Evolutionary conservation across 1,140 invertebrate genomes (phyloP), one percentile per base, ranked within the genome.

Genomic region (Polyergus mexicanus): DNA sequence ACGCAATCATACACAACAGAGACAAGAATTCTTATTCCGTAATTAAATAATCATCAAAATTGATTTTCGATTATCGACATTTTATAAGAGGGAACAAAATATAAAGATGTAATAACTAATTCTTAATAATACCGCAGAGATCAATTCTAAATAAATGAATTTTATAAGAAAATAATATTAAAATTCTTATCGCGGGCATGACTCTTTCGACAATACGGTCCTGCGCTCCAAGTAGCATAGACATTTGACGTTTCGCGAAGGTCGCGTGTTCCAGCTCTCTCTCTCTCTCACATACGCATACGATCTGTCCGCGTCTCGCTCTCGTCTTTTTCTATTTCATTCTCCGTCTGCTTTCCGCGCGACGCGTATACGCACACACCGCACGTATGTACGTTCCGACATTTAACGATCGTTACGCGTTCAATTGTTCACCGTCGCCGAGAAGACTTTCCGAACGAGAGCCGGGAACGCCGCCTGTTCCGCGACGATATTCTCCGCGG

Each of bases 341-440:
- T 63, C 72, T 84, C 47, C 58, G 47, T 77, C 47, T 72, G 75
- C 66, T 78, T 91, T 77, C 66, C 83, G 41, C 62, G 32, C 66
- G 38, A 76, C 85, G 66, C 84, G 83, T 78, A 25, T 75, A 87
- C 89, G 84, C 86, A 74, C 78, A 88, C 88, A 83, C 84, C 66
- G 38, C 84, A 75, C 78, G 66, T 83, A 72, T 81, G 47, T 77
- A 83, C 68, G 75, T 63, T 62, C 51, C 80, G 58, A 84, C 86
- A 77, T 89, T 88, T 89, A 92, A 92, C 86, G 90, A 89, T 89
- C 86, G 90, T 92, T 92, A 91, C 91, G 88, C 90, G 85, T 88
- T 86, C 83, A 90, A 91, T 91, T 86, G 89, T 83, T 83, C 78
- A 74, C 38, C 78, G 78, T 76, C 77, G 54, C 65, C 66, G 80